Conservation (phyloP, 2,888 invertebrate genomes). For the Mamestra brassicae region DNA sequence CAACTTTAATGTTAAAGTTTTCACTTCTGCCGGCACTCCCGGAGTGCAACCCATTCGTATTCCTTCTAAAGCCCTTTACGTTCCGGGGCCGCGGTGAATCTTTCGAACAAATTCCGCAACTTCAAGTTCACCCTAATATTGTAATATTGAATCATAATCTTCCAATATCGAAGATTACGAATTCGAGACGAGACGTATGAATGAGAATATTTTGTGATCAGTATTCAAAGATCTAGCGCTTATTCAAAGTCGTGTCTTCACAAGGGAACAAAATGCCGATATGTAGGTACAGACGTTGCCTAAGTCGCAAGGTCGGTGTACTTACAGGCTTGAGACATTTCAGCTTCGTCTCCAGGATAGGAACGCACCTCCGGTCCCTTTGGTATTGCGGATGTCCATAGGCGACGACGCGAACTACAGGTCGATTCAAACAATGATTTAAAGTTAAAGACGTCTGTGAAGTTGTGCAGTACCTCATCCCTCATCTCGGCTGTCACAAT, state of each 20-base stretch:
- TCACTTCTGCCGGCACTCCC: no score
- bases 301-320: neutral
- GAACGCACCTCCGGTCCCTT: neutral
- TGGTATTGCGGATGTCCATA: neutral
- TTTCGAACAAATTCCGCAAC: no score
- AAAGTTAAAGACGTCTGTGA: no score
- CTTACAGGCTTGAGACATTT: neutral
- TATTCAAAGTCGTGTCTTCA: neutral
- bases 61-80: no score
- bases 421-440: neutral
- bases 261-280: neutral
- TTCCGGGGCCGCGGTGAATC: no score
- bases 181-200: neutral
- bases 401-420: neutral
- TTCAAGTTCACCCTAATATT: neutral
- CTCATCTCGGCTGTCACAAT: no score
- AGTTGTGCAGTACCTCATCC: no score
- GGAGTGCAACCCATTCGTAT: no score
- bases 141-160: conserved; percentile 19
- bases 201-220: neutral
- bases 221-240: neutral
- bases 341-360: neutral
- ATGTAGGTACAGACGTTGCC: no score
- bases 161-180: conserved; percentile 21
- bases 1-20: no score